Evolutionary conservation across 1,140 invertebrate species (phyloP), one percentile per base, ranked within the genome.

Genomic region (Goniozus legneri): DNA sequence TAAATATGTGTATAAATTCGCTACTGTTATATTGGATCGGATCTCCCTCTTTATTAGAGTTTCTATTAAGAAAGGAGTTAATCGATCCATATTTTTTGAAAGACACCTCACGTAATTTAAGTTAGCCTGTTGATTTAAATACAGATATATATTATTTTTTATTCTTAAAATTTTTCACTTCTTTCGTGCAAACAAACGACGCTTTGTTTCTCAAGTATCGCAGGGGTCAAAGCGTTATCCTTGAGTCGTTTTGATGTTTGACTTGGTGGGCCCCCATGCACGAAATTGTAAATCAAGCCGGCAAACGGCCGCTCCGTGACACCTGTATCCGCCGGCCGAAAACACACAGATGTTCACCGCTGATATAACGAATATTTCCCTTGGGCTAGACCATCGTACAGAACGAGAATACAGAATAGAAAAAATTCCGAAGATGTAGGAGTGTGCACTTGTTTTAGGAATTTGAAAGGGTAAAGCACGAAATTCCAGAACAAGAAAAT

Each of bases 291-390:
- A 50, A 22, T 15, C 14, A 10, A 32, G 21, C 20, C 30, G 15
- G 24, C 35, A 39, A 52, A 47, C 48, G 40, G 46, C 36, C 47
- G n/a, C n/a, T 44, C 30, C 21, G 32, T 8, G 37, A 57, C 56
- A 64, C 54, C 52, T 60, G 59, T 37, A 62, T 64, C 54, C 62
- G 59, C 37, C 49, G 40, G 41, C 48, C n/a, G n/a, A 20, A 60
- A 62, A 57, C 54, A 34, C 45, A 32, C 44, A 35, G 24, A 27
- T 12, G 24, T 27, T 7, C 6, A 6, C 12, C 24, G 24, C 24
- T 27, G 24, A 12, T 12, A 27, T 12, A 27, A 7, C 12, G 6
- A 12, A 7, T 27, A 6, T 27, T 27, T 27, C 24, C 6, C 24
- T 27, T 12, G 6, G 6, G 6, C 6, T 27, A 7, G 24, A 12